Conservation (phyloP, 2,113 vertebrate species). For the Anser brachyrhynchus region DNA sequence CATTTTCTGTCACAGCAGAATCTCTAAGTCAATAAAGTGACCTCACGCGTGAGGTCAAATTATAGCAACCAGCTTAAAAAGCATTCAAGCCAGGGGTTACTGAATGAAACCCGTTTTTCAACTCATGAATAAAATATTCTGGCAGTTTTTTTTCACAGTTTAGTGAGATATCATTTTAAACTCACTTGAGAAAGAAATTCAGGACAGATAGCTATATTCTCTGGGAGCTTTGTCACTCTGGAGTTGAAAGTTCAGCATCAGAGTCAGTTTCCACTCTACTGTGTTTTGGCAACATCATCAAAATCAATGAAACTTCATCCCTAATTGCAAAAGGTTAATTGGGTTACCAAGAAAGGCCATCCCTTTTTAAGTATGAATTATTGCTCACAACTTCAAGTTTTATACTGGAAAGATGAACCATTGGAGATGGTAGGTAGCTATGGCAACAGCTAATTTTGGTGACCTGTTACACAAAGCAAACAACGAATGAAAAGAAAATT, state of each 20-base stretch:
- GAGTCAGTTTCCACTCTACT: background rate
- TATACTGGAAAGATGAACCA: background rate
- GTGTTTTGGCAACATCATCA: background rate
- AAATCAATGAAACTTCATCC: constrained; percentile 32
- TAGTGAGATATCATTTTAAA: constrained; percentile 21
- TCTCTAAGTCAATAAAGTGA: background rate
- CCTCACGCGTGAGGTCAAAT: background rate
- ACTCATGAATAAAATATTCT: background rate
- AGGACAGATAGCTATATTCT: background rate
- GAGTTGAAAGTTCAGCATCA: constrained; percentile 15
- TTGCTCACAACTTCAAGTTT: background rate
- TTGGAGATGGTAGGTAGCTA: background rate
- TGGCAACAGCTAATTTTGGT: background rate
- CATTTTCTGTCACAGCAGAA: constrained; percentile 3
- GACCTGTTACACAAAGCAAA: background rate
- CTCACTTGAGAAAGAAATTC: constrained; percentile 1
- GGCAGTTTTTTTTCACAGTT: background rate
- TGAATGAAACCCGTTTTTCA: background rate
- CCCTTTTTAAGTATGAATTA: background rate
- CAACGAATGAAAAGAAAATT: background rate
- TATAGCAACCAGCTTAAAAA: background rate
- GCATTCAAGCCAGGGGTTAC: background rate
- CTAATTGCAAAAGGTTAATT: background rate
- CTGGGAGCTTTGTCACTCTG: background rate
- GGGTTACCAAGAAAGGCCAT: background rate